Percentiles rank a stretch among this genome's conserved stretches.
Conservation (phyloP, 2,113 vertebrate genomes). For the Sturnira hondurensis region DNA sequence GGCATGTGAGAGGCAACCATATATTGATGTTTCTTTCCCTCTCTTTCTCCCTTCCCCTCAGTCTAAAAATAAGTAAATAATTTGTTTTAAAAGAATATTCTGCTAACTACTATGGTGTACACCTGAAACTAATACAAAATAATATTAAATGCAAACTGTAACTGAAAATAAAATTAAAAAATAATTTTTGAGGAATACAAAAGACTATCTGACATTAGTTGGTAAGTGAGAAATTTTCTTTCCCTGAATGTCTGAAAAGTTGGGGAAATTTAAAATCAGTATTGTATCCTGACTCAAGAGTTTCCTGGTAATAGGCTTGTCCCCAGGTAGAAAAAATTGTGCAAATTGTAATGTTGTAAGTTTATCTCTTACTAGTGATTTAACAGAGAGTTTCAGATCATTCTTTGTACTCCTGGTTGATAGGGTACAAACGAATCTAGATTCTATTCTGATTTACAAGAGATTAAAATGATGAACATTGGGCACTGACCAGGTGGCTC, state of each 20-base stretch:
- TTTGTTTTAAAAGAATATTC: background rate
- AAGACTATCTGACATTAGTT: background rate
- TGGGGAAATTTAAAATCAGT: background rate
- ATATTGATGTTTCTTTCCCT: no score
- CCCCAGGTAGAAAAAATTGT: conserved; percentile 20
- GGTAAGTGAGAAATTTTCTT: conserved; percentile 16
- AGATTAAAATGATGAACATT: conserved; percentile 30
- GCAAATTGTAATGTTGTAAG: background rate
- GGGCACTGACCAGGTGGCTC: no score
- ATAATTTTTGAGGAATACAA: background rate
- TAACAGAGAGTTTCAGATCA: background rate
- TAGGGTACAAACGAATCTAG: conserved; percentile 10
- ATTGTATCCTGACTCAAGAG: background rate
- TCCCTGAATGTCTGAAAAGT: background rate
- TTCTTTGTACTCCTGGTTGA: background rate
- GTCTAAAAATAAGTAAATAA: no score
- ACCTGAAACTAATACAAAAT: background rate
- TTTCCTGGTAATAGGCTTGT: conserved; percentile 12
- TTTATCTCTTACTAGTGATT: background rate
- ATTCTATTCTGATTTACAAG: background rate
- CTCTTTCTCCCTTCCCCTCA: no score
- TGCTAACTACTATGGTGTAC: background rate
- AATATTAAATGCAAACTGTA: background rate
- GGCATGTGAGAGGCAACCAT: no score
- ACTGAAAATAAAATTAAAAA: background rate